phyloP scores from a whole-genome alignment of 2,113 vertebrate species.

The Leptobrachium ailaonicum region DNA sequence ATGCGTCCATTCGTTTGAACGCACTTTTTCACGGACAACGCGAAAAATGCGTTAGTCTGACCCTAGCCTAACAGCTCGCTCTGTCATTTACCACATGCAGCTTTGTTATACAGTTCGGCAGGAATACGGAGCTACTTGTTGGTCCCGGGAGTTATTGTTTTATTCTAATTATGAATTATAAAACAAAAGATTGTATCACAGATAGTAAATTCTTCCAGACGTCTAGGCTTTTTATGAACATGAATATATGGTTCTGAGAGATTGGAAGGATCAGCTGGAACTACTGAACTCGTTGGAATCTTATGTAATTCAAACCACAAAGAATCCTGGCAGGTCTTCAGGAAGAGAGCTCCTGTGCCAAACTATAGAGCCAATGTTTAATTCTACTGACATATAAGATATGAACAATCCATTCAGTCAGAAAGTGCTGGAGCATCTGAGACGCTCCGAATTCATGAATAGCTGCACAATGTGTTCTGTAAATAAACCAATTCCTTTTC shows the following conservation, averaged over 20 bases:
- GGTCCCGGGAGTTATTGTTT: too few species aligned
- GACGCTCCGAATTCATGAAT: neutral
- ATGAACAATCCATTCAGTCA: neutral
- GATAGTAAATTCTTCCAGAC: too few species aligned
- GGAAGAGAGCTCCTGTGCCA: constrained; percentile 20
- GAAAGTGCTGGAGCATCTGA: constrained; percentile 16
- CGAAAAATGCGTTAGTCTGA: too few species aligned
- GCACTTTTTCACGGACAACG: too few species aligned
- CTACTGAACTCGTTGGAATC: constrained; percentile 1
- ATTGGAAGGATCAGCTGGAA: constrained; percentile 1
- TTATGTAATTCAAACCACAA: neutral
- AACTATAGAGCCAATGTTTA: constrained; percentile 14
- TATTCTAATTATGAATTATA: too few species aligned
- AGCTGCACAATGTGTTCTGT: neutral
- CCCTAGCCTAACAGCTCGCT: too few species aligned
- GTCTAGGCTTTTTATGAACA: neutral
- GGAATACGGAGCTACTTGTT: too few species aligned
- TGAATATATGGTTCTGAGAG: neutral
- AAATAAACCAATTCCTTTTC: neutral
- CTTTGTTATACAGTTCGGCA: too few species aligned
- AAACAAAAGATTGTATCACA: too few species aligned
- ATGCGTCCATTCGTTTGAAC: too few species aligned
- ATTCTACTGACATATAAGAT: constrained; percentile 2
- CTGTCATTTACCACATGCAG: too few species aligned
- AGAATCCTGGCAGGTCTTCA: constrained; percentile 8